Evolutionary conservation across 1,140 invertebrate genomes (phyloP), one percentile per base, ranked within the genome.

Genomic region (Melipona quadrifasciata): DNA sequence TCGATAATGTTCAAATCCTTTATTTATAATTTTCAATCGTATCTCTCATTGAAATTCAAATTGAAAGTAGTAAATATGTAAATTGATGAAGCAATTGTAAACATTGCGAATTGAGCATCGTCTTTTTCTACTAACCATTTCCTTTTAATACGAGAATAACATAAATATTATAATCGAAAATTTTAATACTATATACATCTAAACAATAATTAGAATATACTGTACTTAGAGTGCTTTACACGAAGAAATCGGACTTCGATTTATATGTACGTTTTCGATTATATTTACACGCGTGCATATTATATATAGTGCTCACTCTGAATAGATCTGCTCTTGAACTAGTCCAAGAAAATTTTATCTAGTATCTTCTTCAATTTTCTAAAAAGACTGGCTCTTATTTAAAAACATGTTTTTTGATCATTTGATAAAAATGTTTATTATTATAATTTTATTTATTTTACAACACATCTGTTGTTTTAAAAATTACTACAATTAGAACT

Each of bases 271-370:
- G 31, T 21, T 11, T 39, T 17, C 17, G 0, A 21, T 39, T n/a
- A 14, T 65, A 65, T 39, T 4, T 39, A 80, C 31, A 31, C 53
- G 31, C n/a, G 21, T 27, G 24, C 16, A 39, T 47, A 71, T 14
- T 51, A 17, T 17, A 21, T n/a, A 24, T 75, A 67, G 61, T 55
- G 55, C 67, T 84, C 82, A 84, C 64, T 19, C 27, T 55, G 57
- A 78, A 84, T 79, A 84, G 82, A 84, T 84, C 82, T 84, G 82
- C 55, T 84, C 47, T 71, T 79, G 21, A 71, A 84, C 82, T 84
- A 84, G 82, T 84, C 82, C 76, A 84, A 71, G 78, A 39, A 83
- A 68, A 53, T 39, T 75, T 55, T 75, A 82, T 64, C 47, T 83
- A 78, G 34, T 68, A 83, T 77, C 39, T 51, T 72, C 64, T n/a